Conservation (phyloP, 1,140 invertebrate genomes). For the Calycopis cecrops region DNA sequence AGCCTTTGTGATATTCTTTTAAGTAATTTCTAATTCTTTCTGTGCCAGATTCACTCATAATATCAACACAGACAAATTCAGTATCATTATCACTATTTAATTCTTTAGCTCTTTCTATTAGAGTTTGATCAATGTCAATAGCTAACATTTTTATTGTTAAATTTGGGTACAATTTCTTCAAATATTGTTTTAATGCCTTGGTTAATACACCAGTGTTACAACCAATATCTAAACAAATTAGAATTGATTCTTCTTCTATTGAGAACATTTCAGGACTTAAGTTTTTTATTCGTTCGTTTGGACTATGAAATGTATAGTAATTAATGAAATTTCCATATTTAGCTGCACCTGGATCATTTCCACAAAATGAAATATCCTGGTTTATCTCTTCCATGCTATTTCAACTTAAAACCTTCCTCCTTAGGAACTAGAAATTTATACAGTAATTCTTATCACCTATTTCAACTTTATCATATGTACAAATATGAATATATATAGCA, state of each 20-base stretch:
- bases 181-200: constrained; percentile 74
- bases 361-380: constrained; percentile 45
- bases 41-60: constrained; percentile 72
- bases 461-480: no score
- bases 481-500: no score
- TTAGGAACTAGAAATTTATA: no score
- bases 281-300: constrained; percentile 78
- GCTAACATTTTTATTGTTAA: constrained; percentile 77
- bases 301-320: constrained; percentile 88
- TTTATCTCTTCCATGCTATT: no score
- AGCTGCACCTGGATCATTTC: constrained; percentile 83
- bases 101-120: constrained; percentile 81
- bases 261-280: constrained; percentile 79
- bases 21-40: constrained; percentile 67
- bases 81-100: constrained; percentile 67
- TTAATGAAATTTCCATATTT: constrained; percentile 90
- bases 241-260: constrained; percentile 43
- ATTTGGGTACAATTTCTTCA: constrained; percentile 59
- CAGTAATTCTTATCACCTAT: no score
- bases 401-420: no score
- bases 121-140: constrained; percentile 83
- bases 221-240: constrained; percentile 83
- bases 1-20: constrained; percentile 44
- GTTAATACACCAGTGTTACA: constrained; percentile 88
- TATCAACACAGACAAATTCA: constrained; percentile 77